Conservation (phyloP, 2,888 invertebrate genomes). For the Protula sp. region DNA sequence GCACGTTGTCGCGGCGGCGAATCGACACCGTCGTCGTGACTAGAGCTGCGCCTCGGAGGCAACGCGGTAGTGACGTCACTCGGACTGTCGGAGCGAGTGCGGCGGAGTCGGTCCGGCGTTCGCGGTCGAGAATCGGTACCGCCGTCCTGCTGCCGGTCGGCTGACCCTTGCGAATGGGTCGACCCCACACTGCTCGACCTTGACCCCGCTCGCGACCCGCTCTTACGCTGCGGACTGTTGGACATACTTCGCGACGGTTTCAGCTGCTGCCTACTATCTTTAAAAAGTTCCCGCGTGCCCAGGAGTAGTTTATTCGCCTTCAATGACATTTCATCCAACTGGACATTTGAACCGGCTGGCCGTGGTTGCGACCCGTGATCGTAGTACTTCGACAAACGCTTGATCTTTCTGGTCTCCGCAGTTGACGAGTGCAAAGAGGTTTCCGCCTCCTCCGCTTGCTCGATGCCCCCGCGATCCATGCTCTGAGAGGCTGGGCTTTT, state of each 20-base stretch:
- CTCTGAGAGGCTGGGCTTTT: not conserved
- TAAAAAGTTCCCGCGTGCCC: not conserved
- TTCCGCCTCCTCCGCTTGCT: conserved; percentile 40
- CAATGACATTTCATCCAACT: not conserved
- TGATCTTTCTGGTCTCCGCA: not conserved
- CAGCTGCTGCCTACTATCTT: not conserved
- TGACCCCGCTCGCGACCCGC: not conserved
- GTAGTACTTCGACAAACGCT: too few species aligned
- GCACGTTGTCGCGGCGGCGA: not conserved
- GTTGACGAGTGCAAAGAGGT: not conserved
- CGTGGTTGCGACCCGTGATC: not conserved
- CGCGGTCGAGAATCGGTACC: not conserved
- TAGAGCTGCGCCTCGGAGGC: not conserved
- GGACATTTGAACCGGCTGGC: too few species aligned
- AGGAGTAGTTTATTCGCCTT: not conserved
- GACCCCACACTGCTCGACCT: not conserved
- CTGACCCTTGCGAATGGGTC: not conserved
- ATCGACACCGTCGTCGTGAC: not conserved
- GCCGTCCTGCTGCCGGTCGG: not conserved
- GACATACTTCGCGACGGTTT: not conserved
- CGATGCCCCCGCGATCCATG: conserved; percentile 14
- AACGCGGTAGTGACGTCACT: not conserved
- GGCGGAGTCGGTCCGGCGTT: conserved; percentile 12
- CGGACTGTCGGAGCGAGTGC: conserved; percentile 2
- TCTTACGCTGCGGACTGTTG: not conserved